These are phyloP conservation scores for Elymnias hypermnestra DNA, from an alignment of 1,140 invertebrate species.

Conservation along the genomic window DNA sequence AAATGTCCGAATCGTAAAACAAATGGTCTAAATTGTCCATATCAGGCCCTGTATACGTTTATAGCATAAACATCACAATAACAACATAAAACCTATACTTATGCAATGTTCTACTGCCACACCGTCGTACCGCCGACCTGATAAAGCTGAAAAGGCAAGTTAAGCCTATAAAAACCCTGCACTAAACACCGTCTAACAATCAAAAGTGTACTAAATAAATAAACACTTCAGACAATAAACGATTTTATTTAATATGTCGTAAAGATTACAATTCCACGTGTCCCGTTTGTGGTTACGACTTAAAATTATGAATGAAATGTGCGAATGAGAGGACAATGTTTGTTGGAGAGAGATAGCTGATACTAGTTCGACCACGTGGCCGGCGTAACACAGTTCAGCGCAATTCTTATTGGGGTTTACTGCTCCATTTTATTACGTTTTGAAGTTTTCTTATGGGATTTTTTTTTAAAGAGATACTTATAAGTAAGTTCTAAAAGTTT, in stretches of 20 bases:
- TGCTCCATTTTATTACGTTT: slow-evolving; percentile 9
- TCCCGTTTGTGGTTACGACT: slow-evolving; percentile 60
- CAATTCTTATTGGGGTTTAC: slow-evolving; percentile 46
- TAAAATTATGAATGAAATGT: slow-evolving; percentile 61
- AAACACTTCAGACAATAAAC: slow-evolving; percentile 66
- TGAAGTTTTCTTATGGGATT: neutral
- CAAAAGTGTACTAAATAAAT: slow-evolving; percentile 68
- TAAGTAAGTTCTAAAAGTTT: slow-evolving; percentile 14
- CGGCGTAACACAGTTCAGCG: slow-evolving; percentile 49
- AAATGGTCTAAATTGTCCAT: slow-evolving; percentile 64
- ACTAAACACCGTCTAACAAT: slow-evolving; percentile 60
- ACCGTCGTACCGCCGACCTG: slow-evolving; percentile 68
- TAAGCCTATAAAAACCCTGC: slow-evolving; percentile 74
- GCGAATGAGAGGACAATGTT: slow-evolving; percentile 35
- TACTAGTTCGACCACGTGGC: slow-evolving; percentile 63
- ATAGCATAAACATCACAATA: slow-evolving; percentile 70
- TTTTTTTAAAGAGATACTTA: neutral
- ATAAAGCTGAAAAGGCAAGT: slow-evolving; percentile 75
- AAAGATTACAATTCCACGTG: slow-evolving; percentile 69
- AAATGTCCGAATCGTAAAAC: slow-evolving; percentile 54
- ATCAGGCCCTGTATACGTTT: slow-evolving; percentile 67
- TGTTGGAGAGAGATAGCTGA: slow-evolving; percentile 37
- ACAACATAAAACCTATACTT: slow-evolving; percentile 73
- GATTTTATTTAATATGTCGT: slow-evolving; percentile 61
- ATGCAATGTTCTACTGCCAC: slow-evolving; percentile 72